These are phyloP conservation scores for Hoplodrina blanda DNA, from an alignment of 2,888 invertebrate species.

Conservation along the genomic window DNA sequence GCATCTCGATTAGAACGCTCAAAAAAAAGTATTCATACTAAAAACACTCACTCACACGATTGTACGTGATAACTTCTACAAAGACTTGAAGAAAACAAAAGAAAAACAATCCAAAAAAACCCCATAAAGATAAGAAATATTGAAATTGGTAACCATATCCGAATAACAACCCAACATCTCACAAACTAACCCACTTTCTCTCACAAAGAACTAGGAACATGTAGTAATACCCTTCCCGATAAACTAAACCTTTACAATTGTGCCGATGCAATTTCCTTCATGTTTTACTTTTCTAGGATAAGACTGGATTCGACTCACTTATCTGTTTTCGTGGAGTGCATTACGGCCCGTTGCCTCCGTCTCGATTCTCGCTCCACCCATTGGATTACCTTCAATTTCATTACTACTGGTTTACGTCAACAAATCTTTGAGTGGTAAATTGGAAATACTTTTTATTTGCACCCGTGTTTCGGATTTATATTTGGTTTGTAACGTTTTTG, in stretches of 20 bases:
- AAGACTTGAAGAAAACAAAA: neutral
- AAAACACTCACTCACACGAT: constrained; percentile 1
- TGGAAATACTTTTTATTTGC: constrained; percentile 46
- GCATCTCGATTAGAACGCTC: no score
- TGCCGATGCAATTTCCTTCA: constrained; percentile 60
- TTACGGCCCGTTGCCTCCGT: constrained; percentile 64
- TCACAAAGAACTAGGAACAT: constrained; percentile 37
- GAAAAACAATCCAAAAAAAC: constrained; percentile 10
- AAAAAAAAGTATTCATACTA: neutral
- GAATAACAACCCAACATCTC: constrained; percentile 11
- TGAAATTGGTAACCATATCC: constrained; percentile 30
- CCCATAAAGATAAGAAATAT: constrained; percentile 30
- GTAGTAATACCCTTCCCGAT: constrained; percentile 20
- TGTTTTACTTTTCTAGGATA: constrained; percentile 64
- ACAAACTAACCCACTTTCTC: constrained; percentile 26
- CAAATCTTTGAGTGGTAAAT: constrained; percentile 47
- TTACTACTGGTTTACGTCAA: constrained; percentile 57
- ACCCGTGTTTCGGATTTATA: constrained; percentile 18
- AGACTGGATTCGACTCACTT: constrained; percentile 66
- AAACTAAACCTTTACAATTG: constrained; percentile 54
- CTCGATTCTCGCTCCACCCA: constrained; percentile 60
- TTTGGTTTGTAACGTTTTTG: neutral
- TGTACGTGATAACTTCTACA: neutral
- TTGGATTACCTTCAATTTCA: constrained; percentile 68
- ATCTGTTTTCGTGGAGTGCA: constrained; percentile 70